phyloP scores from a whole-genome alignment of 2,113 vertebrate genomes.

The Eira barbara region DNA sequence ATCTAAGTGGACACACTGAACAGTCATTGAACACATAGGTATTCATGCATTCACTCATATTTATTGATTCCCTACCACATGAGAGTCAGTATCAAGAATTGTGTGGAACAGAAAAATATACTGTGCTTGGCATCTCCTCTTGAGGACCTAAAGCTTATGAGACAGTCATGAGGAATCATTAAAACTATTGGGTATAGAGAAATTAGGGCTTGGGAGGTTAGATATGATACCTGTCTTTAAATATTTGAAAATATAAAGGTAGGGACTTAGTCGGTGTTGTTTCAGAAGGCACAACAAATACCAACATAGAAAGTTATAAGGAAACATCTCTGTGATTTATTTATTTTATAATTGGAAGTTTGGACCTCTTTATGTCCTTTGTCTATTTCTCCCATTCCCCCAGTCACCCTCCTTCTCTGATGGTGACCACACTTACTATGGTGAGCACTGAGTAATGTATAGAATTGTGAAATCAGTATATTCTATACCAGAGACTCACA shows the following conservation, averaged over 20 bases:
- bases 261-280: not conserved
- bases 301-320: not conserved
- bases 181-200: not conserved
- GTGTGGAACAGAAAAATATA: not conserved
- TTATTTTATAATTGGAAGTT: not conserved
- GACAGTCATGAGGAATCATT: not conserved
- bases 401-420: not conserved
- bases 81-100: not conserved
- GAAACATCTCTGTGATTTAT: not conserved
- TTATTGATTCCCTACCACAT: not conserved
- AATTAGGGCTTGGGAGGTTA: not conserved
- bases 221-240: not conserved
- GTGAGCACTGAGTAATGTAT: not conserved
- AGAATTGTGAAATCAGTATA: not conserved
- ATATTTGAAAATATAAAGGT: conserved; percentile 23
- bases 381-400: not conserved
- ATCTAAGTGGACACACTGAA: not conserved
- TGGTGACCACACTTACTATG: not conserved
- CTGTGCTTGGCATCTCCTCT: not conserved
- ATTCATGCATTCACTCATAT: not conserved
- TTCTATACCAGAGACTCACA: not conserved
- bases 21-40: not conserved
- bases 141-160: conserved; percentile 33
- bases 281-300: not conserved
- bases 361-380: not conserved